Conservation (phyloP, 2,113 vertebrate species). For the Leucoraja erinaceus region DNA sequence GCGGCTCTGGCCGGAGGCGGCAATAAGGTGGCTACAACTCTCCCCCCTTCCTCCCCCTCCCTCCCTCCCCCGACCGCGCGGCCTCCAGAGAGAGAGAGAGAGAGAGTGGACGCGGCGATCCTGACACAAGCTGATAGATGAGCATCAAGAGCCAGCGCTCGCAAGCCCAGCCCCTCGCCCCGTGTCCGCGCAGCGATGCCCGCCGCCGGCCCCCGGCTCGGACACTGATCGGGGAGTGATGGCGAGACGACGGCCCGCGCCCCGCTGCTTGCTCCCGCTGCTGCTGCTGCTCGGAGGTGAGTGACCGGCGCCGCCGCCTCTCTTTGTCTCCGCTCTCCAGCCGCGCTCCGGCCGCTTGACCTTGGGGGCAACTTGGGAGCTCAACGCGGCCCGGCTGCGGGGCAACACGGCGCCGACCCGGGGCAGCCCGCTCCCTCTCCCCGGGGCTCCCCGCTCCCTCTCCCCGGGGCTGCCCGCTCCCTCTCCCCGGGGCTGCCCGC, state of each 20-base stretch:
- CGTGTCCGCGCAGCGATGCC: not conserved
- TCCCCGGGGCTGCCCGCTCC: not conserved
- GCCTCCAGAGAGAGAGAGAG: not conserved
- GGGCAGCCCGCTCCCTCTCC: too few relatives aligned
- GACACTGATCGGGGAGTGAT: not conserved
- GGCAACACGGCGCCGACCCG: too few relatives aligned
- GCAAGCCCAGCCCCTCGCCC: not conserved
- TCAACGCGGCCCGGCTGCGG: too few relatives aligned
- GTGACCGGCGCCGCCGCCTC: not conserved
- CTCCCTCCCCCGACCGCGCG: not conserved
- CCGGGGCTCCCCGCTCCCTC: too few relatives aligned
- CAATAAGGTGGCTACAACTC: not conserved
- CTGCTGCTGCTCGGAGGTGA: constrained; percentile 6
- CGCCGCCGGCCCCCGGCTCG: not conserved
- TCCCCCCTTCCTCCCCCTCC: too few relatives aligned
- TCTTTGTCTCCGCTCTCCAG: not conserved
- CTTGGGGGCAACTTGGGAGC: not conserved
- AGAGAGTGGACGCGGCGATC: not conserved
- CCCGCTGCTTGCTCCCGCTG: not conserved
- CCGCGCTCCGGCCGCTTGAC: not conserved
- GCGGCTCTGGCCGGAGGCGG: constrained; percentile 5
- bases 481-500: not conserved
- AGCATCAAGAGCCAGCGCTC: not conserved
- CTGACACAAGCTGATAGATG: constrained; percentile 20
- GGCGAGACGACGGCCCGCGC: not conserved